Percentiles rank a stretch among this genome's conserved stretches.
phyloP scores from a whole-genome alignment of 2,888 invertebrate species.

The Leptinotarsa peninsularis region DNA sequence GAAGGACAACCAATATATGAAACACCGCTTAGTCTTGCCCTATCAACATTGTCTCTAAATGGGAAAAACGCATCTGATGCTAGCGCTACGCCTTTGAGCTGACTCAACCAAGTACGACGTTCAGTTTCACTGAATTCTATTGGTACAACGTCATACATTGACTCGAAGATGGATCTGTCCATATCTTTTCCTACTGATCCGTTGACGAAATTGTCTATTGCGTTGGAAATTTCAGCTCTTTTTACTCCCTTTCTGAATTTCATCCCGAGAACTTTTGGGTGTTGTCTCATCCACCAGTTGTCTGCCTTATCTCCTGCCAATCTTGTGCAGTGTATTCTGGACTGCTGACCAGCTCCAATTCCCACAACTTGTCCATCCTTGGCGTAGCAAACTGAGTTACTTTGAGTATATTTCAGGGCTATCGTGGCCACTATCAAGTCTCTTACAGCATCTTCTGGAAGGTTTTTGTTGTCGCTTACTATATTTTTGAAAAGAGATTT shows the following conservation, averaged over 20 bases:
- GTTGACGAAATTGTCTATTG: conserved; percentile 94
- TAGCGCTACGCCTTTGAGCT: conserved; percentile 83
- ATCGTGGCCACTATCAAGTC: conserved; percentile 97
- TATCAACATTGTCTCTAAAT: conserved; percentile 96
- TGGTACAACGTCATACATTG: conserved; percentile 81
- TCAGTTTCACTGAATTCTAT: conserved; percentile 77
- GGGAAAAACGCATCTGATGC: conserved; percentile 99
- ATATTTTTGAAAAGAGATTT: conserved; percentile 82
- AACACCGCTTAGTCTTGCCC: conserved; percentile 94
- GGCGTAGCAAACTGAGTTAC: conserved; percentile 98
- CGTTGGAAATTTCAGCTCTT: conserved; percentile 93
- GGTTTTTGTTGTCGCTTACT: conserved; percentile 76
- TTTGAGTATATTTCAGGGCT: conserved; percentile 97
- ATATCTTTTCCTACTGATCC: conserved; percentile 93
- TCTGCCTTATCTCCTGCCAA: conserved; percentile 97
- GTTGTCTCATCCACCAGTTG: conserved; percentile 97
- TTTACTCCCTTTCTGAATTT: conserved; percentile 88
- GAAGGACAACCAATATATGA: conserved; percentile 92
- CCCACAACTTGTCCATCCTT: conserved; percentile 90
- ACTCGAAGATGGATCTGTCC: conserved; percentile 79
- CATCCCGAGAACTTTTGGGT: conserved; percentile 86
- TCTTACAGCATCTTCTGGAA: conserved; percentile 82
- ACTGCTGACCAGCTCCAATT: conserved; percentile 99
- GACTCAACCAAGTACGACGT: conserved; percentile 75
- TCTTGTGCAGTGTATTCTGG: conserved; percentile 95